Evolutionary conservation across 2,113 vertebrate species (phyloP), one percentile per base, ranked within the genome.

Genomic region (Marmota flaviventris): DNA sequence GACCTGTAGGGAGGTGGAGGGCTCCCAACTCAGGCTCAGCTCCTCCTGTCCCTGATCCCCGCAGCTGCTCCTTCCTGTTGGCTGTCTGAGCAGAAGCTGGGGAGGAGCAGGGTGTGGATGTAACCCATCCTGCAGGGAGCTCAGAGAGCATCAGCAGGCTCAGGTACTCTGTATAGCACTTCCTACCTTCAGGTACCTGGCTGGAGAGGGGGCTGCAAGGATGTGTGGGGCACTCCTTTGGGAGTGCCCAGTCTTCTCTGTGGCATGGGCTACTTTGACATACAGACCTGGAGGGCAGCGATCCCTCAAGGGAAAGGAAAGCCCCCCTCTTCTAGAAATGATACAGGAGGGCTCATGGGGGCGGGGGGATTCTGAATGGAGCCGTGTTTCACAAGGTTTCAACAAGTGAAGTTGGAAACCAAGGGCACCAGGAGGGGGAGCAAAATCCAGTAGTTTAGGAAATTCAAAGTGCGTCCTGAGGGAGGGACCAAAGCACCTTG

Each of bases 121-220:
- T 13, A 3, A 29, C 13, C 20, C 24, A 5, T 2, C 20, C 14
- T 13, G 39, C 1, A 4, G 34, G 20, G 16, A 12, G 37, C 11
- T 25, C 12, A 25, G 78, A 27, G 45, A 45, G 18, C 56, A 48
- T 8, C 8, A 8, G 83, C 37, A 61, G 85, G 67, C 12, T 27
- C 18, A 25, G 45, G 34, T 34, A 4, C 6, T 20, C 69, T 51
- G 25, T 39, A 24, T 34, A 42, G 69, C 8, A 1, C 69, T 45
- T 63, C n/a, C 76, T 20, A 14, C 1, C 1, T 25, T 61, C 22
- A 10, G 48, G 8, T 5, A 34, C 72, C 45, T 39, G 37, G 72
- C 58, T 39, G 70, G 17, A 37, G 17, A 53, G 8, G 2, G 32
- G 58, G 75, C 24, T 37, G 20, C 58, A 2, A 12, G 13, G 1